Evolutionary conservation across 1,140 invertebrate genomes (phyloP).

Genomic region (Heliconius melpomene): DNA sequence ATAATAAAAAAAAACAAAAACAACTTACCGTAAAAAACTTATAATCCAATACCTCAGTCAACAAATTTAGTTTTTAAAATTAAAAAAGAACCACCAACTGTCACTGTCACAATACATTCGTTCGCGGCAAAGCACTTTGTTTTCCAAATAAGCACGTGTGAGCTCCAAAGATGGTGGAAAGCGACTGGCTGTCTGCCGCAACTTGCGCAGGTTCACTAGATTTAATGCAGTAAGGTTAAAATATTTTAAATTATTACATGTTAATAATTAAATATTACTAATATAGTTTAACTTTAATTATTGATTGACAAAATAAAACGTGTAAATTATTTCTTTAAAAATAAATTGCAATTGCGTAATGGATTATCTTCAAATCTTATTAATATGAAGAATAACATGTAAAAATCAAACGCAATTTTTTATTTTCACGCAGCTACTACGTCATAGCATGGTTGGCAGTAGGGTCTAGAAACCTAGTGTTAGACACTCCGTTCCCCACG

Average conservation of each 20-base stretch:
- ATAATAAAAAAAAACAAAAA: background rate
- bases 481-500: too few relatives aligned
- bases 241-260: background rate
- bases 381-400: too few relatives aligned
- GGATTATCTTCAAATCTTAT: too few relatives aligned
- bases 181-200: constrained; percentile 28
- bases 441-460: too few relatives aligned
- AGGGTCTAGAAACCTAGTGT: too few relatives aligned
- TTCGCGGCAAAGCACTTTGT: constrained; percentile 30
- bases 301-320: too few relatives aligned
- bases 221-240: constrained; percentile 20
- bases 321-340: too few relatives aligned
- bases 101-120: constrained; percentile 29
- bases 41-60: background rate
- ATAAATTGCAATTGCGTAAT: too few relatives aligned
- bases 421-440: too few relatives aligned
- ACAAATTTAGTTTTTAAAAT: background rate
- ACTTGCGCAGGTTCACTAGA: constrained; percentile 26
- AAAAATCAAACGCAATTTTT: too few relatives aligned
- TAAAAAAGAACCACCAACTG: constrained; percentile 21
- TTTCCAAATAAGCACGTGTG: constrained; percentile 6
- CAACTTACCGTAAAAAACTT: background rate
- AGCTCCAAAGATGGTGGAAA: background rate
- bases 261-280: background rate
- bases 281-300: background rate